Conservation (phyloP, 2,113 vertebrate genomes). For the Lampris megalopsis region DNA sequence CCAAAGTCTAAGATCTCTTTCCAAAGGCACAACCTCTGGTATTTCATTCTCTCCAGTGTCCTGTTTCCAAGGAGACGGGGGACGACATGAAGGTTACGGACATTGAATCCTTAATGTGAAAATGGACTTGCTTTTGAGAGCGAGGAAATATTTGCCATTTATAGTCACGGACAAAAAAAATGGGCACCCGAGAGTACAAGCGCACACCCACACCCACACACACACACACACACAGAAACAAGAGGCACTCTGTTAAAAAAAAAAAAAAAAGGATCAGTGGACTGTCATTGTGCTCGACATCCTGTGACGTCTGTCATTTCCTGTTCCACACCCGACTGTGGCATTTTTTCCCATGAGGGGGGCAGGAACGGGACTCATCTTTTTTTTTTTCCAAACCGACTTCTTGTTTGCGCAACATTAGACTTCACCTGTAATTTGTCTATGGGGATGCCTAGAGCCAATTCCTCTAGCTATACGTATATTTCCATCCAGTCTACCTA, state of each 20-base stretch:
- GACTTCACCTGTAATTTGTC: constrained; percentile 30
- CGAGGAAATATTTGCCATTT: constrained; percentile 66
- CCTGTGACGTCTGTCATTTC: constrained; percentile 72
- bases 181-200: background rate
- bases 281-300: constrained; percentile 75
- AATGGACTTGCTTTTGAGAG: constrained; percentile 65
- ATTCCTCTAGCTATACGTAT: background rate
- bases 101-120: constrained; percentile 27
- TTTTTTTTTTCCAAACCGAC: constrained; percentile 16
- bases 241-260: constrained; percentile 40
- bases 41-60: constrained; percentile 33
- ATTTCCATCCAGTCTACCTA: too few species aligned
- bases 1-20: constrained; percentile 33
- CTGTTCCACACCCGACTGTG: constrained; percentile 53
- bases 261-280: constrained; percentile 70
- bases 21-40: background rate
- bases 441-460: constrained; percentile 3
- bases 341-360: constrained; percentile 59
- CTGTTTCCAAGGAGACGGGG: constrained; percentile 33
- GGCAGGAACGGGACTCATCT: constrained; percentile 27
- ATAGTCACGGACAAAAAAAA: constrained; percentile 41
- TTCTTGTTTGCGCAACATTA: background rate
- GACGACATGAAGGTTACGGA: constrained; percentile 18
- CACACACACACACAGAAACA: constrained; percentile 63
- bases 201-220: constrained; percentile 25